Conservation (phyloP, 2,888 invertebrate species). For the Sinohyriopsis cumingii region DNA sequence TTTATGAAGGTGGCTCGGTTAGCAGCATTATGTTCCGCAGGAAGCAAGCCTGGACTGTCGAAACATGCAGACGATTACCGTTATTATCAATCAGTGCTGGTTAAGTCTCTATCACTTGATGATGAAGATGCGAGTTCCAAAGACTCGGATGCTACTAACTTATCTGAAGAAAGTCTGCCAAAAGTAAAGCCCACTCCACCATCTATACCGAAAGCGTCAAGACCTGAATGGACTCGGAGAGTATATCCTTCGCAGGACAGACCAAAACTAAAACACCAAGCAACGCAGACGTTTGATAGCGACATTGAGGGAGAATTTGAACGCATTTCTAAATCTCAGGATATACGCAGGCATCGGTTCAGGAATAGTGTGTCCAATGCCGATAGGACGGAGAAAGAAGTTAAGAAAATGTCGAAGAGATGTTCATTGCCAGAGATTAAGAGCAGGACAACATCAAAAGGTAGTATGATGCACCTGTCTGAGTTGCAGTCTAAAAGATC, state of each 20-base stretch:
- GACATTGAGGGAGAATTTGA: too few species aligned
- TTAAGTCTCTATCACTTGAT: constrained; percentile 13
- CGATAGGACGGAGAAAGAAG: too few species aligned
- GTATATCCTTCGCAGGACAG: constrained; percentile 16
- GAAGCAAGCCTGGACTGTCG: constrained; percentile 17
- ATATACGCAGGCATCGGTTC: too few species aligned
- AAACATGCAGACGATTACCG: constrained; percentile 13
- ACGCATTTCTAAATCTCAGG: too few species aligned
- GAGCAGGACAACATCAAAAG: constrained; percentile 3
- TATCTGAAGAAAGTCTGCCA: constrained; percentile 6
- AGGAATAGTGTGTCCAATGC: too few species aligned
- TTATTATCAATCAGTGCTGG: constrained; percentile 11
- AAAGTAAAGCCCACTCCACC: too few species aligned
- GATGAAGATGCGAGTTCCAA: constrained; percentile 24
- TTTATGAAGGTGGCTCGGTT: constrained; percentile 32
- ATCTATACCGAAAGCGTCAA: constrained; percentile 1
- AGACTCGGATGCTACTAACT: constrained; percentile 21
- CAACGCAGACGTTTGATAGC: constrained; percentile 19
- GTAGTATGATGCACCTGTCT: not conserved
- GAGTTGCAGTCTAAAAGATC: constrained; percentile 13
- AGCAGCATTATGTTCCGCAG: constrained; percentile 31
- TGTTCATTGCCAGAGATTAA: constrained; percentile 30
- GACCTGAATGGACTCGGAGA: constrained; percentile 17
- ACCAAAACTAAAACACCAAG: constrained; percentile 16
- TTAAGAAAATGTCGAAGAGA: constrained; percentile 11